These are phyloP conservation scores for Euwallacea fornicatus DNA, from an alignment of 1,140 invertebrate species.

Conservation along the genomic window DNA sequence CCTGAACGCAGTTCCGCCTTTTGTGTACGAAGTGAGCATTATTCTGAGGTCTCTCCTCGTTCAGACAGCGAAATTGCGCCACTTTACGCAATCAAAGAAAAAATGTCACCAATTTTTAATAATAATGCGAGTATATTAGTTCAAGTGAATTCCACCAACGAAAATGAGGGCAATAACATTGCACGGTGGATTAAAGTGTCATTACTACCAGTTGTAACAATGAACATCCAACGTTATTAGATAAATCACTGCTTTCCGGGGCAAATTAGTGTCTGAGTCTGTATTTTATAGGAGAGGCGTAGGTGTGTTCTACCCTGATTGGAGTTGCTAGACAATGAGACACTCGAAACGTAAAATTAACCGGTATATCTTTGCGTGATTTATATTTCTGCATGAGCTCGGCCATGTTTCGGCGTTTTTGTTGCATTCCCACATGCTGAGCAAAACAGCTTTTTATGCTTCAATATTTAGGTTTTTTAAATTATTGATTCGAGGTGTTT, in stretches of 20 bases:
- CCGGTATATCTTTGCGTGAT: constrained; percentile 28
- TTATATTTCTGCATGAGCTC: constrained; percentile 6
- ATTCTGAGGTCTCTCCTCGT: too few relatives aligned
- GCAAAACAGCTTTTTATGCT: background rate
- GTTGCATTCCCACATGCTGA: background rate
- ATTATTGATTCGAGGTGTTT: too few relatives aligned
- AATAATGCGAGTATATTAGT: too few relatives aligned
- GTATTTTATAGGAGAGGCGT: constrained; percentile 46
- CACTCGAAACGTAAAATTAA: constrained; percentile 46
- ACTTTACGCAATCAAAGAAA: too few relatives aligned
- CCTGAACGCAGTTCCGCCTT: too few relatives aligned
- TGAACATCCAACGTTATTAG: constrained; percentile 45
- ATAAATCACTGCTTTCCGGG: constrained; percentile 51
- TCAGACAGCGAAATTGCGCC: too few relatives aligned
- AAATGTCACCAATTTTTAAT: too few relatives aligned
- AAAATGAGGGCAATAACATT: constrained; percentile 30
- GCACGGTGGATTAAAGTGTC: constrained; percentile 32
- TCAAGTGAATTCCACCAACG: constrained; percentile 5
- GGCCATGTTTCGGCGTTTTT: background rate
- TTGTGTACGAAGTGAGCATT: too few relatives aligned
- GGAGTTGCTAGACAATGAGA: constrained; percentile 34
- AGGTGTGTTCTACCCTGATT: constrained; percentile 43
- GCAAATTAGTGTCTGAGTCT: constrained; percentile 44
- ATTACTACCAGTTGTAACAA: constrained; percentile 48
- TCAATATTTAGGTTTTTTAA: too few relatives aligned